Conservation (phyloP, 1,140 invertebrate species). For the Atta colombica region DNA sequence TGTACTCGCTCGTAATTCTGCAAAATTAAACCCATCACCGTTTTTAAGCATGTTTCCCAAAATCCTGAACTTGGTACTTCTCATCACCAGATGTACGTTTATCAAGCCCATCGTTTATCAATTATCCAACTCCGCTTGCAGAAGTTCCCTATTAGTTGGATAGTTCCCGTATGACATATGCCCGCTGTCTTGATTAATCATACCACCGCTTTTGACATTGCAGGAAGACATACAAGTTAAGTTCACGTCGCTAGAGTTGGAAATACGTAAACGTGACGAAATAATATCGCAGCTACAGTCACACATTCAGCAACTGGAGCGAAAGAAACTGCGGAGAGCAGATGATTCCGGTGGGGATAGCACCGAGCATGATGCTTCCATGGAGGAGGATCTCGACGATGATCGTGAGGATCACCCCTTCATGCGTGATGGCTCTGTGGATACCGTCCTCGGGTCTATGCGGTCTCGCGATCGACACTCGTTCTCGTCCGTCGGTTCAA, state of each 20-base stretch:
- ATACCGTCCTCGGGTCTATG: slow-evolving; percentile 86
- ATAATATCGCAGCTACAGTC: slow-evolving; percentile 87
- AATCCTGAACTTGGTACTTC: slow-evolving; percentile 19
- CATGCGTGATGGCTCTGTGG: slow-evolving; percentile 88
- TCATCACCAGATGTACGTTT: slow-evolving; percentile 17
- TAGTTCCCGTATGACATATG: background rate
- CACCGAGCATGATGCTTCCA: no score
- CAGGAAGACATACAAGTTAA: slow-evolving; percentile 87
- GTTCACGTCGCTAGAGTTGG: slow-evolving; percentile 91
- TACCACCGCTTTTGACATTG: slow-evolving; percentile 6
- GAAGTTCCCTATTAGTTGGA: slow-evolving; percentile 16
- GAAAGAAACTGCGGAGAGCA: no score
- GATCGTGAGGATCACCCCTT: slow-evolving; percentile 88
- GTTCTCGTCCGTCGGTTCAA: slow-evolving; percentile 82
- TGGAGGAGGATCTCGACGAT: slow-evolving; percentile 77
- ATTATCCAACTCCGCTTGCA: slow-evolving; percentile 22
- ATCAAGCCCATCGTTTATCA: slow-evolving; percentile 22
- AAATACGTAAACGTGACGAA: slow-evolving; percentile 92
- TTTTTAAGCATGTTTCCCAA: slow-evolving; percentile 1
- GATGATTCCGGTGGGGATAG: no score
- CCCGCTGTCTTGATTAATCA: background rate
- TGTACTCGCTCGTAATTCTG: no score
- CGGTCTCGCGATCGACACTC: slow-evolving; percentile 78
- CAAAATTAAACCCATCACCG: background rate
- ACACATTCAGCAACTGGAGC: no score